Percentiles rank a stretch among this genome's conserved stretches.
These are phyloP conservation scores for Acipenser ruthenus DNA, from an alignment of 2,797 vertebrate species.

Conservation along the genomic window DNA sequence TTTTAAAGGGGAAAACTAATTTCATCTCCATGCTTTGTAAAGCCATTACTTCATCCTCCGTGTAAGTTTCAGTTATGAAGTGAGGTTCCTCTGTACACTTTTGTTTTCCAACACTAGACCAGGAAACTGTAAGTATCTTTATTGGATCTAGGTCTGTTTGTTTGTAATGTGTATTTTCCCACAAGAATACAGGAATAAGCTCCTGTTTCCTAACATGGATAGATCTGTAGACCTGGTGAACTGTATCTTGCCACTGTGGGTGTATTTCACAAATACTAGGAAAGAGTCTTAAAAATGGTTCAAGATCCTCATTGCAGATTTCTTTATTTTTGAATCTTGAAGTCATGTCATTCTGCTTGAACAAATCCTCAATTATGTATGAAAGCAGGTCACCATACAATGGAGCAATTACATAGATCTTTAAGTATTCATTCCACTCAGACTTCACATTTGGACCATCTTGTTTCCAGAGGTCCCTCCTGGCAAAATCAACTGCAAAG, in stretches of 20 bases:
- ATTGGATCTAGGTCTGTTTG: no score
- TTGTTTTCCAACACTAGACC: constrained; percentile 27
- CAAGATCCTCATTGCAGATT: neutral
- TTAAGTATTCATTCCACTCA: constrained; percentile 41
- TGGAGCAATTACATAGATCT: constrained; percentile 29
- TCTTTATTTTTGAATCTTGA: neutral
- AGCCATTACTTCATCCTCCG: neutral
- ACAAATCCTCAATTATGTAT: constrained; percentile 12
- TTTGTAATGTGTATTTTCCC: neutral
- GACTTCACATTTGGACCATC: constrained; percentile 21
- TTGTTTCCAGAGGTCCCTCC: constrained; percentile 50
- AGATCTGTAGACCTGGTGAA: neutral
- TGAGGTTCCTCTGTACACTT: constrained; percentile 30
- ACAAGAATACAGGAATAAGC: neutral
- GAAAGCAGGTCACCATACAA: constrained; percentile 38
- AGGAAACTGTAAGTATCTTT: constrained; percentile 15
- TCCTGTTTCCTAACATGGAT: neutral
- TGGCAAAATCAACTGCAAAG: constrained; percentile 68
- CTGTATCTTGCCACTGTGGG: neutral
- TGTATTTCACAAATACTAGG: neutral
- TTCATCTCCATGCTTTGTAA: constrained; percentile 38
- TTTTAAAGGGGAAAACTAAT: constrained; percentile 24
- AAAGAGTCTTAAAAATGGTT: neutral
- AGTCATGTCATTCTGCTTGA: constrained; percentile 11
- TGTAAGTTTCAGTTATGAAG: constrained; percentile 5